Base-by-base conservation (phyloP, 2,888 invertebrate genomes). In the Nudaria mundana region DNA sequence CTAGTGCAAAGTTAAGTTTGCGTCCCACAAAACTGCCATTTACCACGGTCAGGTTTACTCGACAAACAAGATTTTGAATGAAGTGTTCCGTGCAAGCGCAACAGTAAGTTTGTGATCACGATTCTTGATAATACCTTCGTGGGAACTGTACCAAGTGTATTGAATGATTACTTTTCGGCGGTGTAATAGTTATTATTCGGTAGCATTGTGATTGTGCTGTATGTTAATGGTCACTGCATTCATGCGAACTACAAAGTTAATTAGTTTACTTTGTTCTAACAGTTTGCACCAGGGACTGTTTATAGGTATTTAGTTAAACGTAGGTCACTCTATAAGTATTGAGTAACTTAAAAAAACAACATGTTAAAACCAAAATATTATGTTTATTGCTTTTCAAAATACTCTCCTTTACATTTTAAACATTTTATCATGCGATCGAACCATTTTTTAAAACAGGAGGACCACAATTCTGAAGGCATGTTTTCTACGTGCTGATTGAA, bases 101-200 rank as follows among this genome's bases (percentile, higher is more conserved):
- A 44, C 30, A 10, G 22, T 56, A 63, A 41, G 36, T 56, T 71
- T 56, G 72, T 64, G 48, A 56, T 64, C 47, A 56, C 57, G 52
- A 56, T 56, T 66, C 63, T 69, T 68, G 66, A 72, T 76, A 76
- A 74, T 72, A 62, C 63, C 48, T 54, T 46, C 79, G 78, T 80
- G 80, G 77, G 80, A 80, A 80, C 60, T 70, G 61, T 67, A 68
- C 71, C 74, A 54, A 67, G 56, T 79, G 78, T 73, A 79, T 76
- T 76, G 73, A 79, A 79, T 69, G 68, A 70, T 73, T 70, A 74
- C 71, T 71, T 73, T 66, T 63, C 62, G 60, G 55, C 45, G 61
- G 55, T 55, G 63, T 79, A 79, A 77, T 80, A 72, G 75, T 67
- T 76, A 69, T 78, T 73, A 71, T 67, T 76, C 40, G 48, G 38